Base-by-base conservation (phyloP, 2,888 invertebrate genomes). In the Chalcosyrphus nemorum region DNA sequence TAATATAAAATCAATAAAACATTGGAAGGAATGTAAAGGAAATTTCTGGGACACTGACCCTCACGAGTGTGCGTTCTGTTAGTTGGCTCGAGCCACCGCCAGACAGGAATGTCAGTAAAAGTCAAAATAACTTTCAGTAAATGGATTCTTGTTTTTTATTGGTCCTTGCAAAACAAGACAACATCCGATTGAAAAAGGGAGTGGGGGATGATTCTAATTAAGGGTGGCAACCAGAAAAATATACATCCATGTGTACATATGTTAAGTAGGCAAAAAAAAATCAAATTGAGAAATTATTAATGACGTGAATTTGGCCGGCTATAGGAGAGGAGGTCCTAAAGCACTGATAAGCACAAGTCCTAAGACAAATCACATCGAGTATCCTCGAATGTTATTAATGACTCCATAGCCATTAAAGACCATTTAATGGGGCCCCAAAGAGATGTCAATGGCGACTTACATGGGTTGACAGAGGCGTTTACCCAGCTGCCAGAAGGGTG, bases 1-100 rank as follows among this genome's bases (percentile, higher is more conserved):
- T 65, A 74, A 56, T 56, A 45, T 47, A 56, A 47, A 65, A 75
- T 66, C 66, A 63, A 66, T 75, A 57, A 75, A 75, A 57, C 41
- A 71, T 57, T 57, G 45, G 15, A 29, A 54, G 50, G n/a, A 43
- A 66, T 57, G 57, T 5, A 13, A 15, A 41, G 57, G 32, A 72
- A 65, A 47, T 75, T 56, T 65, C 38, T 19, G 13, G 56, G 35
- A 21, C 75, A 38, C 54, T 75, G 50, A 66, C 57, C 65, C 29
- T 47, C 2, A 4, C 13, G 0, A 11, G 21, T 17, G 32, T 17
- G 7, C 3, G 29, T n/a, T n/a, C n/a, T n/a, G n/a, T n/a, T n/a
- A n/a, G n/a, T n/a, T n/a, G n/a, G n/a, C n/a, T n/a, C n/a, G n/a
- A n/a, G n/a, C n/a, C n/a, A n/a, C n/a, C n/a, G n/a, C n/a, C n/a